Conservation (phyloP, 2,113 vertebrate genomes). For the Ophiodon elongatus region DNA sequence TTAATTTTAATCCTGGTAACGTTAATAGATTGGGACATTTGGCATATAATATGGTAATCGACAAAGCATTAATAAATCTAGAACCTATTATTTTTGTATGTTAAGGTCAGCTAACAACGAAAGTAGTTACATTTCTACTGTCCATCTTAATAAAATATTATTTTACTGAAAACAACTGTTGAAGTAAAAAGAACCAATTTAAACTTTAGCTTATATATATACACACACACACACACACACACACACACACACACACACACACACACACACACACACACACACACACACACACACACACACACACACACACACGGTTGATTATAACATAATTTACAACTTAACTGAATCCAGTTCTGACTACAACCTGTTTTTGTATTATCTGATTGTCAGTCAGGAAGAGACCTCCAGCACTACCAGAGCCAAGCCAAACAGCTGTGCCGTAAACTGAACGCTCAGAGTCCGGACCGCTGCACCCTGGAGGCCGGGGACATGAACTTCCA, state of each 20-base stretch:
- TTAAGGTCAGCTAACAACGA: background rate
- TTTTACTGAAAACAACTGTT: background rate
- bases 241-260: no score
- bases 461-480: conserved; percentile 94
- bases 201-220: no score
- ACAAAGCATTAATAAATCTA: background rate
- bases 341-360: background rate
- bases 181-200: background rate
- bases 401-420: conserved; percentile 96
- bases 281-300: no score
- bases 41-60: no score
- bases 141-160: no score
- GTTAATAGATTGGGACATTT: background rate
- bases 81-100: background rate
- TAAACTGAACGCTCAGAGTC: conserved; percentile 94
- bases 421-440: conserved; percentile 97
- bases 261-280: no score
- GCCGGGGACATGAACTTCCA: conserved; percentile 93
- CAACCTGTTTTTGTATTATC: background rate
- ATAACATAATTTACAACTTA: background rate
- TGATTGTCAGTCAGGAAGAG: conserved; percentile 88
- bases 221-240: no score
- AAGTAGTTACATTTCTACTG: background rate
- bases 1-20: background rate
- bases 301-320: no score